Percentiles rank a stretch among this genome's conserved stretches.
These are phyloP conservation scores for Aromia moschata DNA, from an alignment of 2,888 invertebrate genomes.

Conservation along the genomic window DNA sequence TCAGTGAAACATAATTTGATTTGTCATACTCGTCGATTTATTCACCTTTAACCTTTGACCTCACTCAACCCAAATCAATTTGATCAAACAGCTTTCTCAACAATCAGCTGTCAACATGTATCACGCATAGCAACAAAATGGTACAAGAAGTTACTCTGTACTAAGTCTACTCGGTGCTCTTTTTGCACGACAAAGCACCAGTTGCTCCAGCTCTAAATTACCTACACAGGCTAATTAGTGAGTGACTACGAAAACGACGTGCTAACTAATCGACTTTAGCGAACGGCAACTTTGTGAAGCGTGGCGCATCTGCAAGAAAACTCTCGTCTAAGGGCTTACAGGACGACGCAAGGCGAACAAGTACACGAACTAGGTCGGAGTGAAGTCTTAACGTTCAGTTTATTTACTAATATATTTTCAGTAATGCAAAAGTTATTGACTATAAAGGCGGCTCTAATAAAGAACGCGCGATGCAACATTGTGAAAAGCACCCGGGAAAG, in stretches of 20 bases:
- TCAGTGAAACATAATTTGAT: too few species aligned
- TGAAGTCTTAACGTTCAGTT: not conserved
- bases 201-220: not conserved
- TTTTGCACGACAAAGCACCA: not conserved
- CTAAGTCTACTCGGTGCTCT: too few species aligned
- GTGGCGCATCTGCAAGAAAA: not conserved
- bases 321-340: not conserved
- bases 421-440: constrained; percentile 6
- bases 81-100: too few species aligned
- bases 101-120: too few species aligned
- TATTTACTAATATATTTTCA: not conserved
- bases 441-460: constrained; percentile 8
- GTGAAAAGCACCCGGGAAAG: not conserved
- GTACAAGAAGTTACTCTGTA: too few species aligned
- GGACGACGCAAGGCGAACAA: not conserved
- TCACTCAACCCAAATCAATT: too few species aligned
- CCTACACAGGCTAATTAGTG: not conserved
- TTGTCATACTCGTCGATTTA: too few species aligned
- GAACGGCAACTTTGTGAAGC: not conserved
- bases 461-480: not conserved
- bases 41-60: too few species aligned
- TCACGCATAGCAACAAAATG: too few species aligned
- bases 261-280: not conserved
- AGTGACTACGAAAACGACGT: not conserved
- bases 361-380: not conserved